Evolutionary conservation across 2,113 vertebrate genomes (phyloP), one percentile per base, ranked within the genome.

Genomic region (Heterotis niloticus): DNA sequence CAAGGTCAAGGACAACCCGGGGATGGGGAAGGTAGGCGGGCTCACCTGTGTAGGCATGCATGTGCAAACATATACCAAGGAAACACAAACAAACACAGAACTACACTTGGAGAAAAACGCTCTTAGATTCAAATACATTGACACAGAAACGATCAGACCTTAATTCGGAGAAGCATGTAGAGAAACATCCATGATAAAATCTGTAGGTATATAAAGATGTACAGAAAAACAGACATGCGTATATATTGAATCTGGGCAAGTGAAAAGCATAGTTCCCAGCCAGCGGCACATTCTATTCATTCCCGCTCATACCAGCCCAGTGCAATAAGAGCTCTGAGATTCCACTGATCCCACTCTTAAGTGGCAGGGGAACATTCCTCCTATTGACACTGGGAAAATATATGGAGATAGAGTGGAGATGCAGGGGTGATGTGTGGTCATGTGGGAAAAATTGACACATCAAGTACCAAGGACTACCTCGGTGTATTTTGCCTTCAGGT

Each of bases 1-100:
- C 91, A 99, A 99, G 92, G 95, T 96, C 87, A 99, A 99, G 90
- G 98, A 99, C 84, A 98, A 94, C 18, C 98, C 98, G 0, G 98
- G 98, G 79, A 88, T 99, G 90, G 98, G 98, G 89, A 99, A 99
- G 96, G 98, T 99, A 92, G 89, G 80, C 73, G 57, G 17, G 14
- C 28, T 24, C 29, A 26, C 72, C 7, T n/a, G 34, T n/a, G 24
- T 52, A 23, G 10, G 62, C 23, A 16, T 18, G 73, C 56, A 17
- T 20, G 16, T 26, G 34, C 56, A 57, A 16, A 57, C 60, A 54
- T 26, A 64, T 26, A 52, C 14, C 26, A 26, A 68, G 29, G 1
- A 10, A 56, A 18, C n/a, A 14, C 20, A 64, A 18, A 79, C 60
- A 77, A 59, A n/a, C 34, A 44, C 34, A 75, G 28, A 64, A 70